A percentile compares a stretch with the other conserved stretches of the same genome.
These are phyloP conservation scores for Rhopalosiphum padi DNA, from an alignment of 1,140 invertebrate genomes.

Conservation along the genomic window DNA sequence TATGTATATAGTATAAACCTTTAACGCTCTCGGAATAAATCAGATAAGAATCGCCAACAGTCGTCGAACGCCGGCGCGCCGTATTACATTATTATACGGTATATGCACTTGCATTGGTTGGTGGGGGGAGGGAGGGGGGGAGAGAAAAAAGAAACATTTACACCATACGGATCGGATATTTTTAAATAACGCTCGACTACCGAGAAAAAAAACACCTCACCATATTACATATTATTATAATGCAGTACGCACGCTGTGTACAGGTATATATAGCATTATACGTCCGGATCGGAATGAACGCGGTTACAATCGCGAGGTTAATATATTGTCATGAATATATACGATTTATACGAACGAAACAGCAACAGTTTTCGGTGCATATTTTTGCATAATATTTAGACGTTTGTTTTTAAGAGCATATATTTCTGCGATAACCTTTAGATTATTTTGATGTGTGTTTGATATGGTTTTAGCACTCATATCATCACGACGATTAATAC, in stretches of 20 bases:
- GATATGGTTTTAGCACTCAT: not conserved
- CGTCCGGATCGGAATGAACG: not conserved
- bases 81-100: not conserved
- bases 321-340: not conserved
- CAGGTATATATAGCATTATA: not conserved
- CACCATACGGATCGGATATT: not conserved
- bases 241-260: not conserved
- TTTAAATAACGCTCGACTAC: not conserved
- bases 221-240: not conserved
- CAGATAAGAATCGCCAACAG: not conserved
- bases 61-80: not conserved
- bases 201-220: not conserved
- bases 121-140: too few relatives aligned
- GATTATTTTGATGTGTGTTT: not conserved
- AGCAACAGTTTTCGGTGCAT: not conserved
- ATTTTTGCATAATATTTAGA: not conserved
- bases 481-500: not conserved
- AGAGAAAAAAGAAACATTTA: not conserved
- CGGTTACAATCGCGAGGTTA: not conserved
- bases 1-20: not conserved
- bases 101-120: not conserved
- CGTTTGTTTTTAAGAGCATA: rapidly evolving
- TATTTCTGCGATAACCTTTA: not conserved
- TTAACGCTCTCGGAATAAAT: not conserved
- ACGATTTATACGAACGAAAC: not conserved